Evolutionary conservation across 2,888 invertebrate genomes (phyloP), one percentile per base, ranked within the genome.

Genomic region (Plemyria rubiginata): DNA sequence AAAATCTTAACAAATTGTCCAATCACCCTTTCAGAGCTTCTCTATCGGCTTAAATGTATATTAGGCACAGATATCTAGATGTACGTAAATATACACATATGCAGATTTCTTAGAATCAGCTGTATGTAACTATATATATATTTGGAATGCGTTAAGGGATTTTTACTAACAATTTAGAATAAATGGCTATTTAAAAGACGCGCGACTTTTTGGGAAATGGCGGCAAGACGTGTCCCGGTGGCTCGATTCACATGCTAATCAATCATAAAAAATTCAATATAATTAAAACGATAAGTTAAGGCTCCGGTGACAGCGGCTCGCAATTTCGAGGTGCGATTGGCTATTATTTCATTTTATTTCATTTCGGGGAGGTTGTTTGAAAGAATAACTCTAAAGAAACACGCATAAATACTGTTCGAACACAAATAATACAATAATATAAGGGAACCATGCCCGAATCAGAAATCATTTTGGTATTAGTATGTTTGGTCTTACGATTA

Each of bases 81-180:
- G 84, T 89, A 90, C 84, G 84, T 88, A 83, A 70, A 79, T 87
- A 88, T 90, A 90, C 87, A 90, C 86, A 81, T 65, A 65, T 88
- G 89, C 84, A 86, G 83, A 84, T 77, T 51, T 83, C 82, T 81
- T 87, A 87, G 86, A 81, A 84, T 80, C 90, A 85, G 88, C 88
- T 88, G 85, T 79, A 68, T 83, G 77, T 83, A 85, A 83, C 81
- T 88, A 87, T 88, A 86, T 82, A 82, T 91, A 90, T 92, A 91
- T 92, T 87, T 91, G 90, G 91, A 90, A 90, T 89, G 88, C 80
- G 89, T 91, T 90, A 91, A 91, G 90, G 87, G 85, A 89, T 91
- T 91, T 92, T 91, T 91, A 92, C 91, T 92, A 92, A 92, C 90
- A 89, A 84, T 82, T 88, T 91, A 89, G 78, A 83, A 80, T 90